Conservation (phyloP, 2,888 invertebrate species). For the Elysia crispata region DNA sequence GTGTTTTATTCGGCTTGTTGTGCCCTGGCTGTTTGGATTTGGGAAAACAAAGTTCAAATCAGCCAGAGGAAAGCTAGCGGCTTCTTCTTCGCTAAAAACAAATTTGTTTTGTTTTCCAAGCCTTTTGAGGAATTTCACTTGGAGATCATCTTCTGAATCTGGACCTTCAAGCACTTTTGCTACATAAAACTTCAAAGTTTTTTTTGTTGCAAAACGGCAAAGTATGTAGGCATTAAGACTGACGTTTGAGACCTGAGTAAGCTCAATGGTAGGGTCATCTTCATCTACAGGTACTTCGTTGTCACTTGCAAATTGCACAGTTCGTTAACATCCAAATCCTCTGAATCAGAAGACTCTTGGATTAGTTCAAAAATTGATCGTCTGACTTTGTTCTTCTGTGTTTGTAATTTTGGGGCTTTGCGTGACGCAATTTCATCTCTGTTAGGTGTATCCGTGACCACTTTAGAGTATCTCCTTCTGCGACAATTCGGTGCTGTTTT, state of each 20-base stretch:
- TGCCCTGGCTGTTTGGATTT: too few relatives aligned
- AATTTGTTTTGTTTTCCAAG: neutral
- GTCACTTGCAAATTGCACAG: neutral
- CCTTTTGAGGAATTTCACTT: neutral
- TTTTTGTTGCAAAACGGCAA: constrained; percentile 7
- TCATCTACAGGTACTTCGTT: neutral
- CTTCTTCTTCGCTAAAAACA: too few relatives aligned
- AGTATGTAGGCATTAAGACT: neutral
- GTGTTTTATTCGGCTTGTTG: too few relatives aligned
- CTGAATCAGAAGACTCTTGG: neutral
- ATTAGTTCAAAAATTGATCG: neutral
- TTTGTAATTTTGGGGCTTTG: neutral
- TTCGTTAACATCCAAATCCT: neutral
- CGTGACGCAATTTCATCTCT: neutral
- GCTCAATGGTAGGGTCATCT: neutral
- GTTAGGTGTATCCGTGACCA: neutral
- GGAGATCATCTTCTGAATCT: constrained; percentile 3
- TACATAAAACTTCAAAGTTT: neutral
- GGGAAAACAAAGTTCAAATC: too few relatives aligned
- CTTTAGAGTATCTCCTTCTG: neutral
- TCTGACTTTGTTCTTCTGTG: neutral
- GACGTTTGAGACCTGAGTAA: neutral
- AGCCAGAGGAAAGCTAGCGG: too few relatives aligned
- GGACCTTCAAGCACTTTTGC: neutral
- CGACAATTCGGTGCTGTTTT: neutral